Base-by-base conservation (phyloP, 2,888 invertebrate species). In the Molorchus minor region DNA sequence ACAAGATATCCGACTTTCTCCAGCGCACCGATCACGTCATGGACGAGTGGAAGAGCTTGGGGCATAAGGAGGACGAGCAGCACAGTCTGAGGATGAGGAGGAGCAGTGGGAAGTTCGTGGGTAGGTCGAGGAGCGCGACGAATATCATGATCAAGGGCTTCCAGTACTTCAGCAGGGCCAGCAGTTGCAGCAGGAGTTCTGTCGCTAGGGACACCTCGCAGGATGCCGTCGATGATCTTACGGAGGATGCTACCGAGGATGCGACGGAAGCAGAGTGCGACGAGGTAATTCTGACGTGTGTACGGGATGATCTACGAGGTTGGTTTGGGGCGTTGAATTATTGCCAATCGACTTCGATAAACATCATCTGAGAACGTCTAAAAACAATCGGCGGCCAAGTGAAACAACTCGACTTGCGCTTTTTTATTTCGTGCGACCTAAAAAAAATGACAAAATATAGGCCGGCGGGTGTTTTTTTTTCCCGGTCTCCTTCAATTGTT, bases 131-230 rank as follows among this genome's bases (percentile, higher is more conserved):
- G 63, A 92, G 92, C 65, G 89, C 91, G 0, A 90, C 91, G 19
- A 93, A 92, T 77, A 93, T 93, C 64, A 85, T 91, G 85, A 92
- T 92, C 54, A 91, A 90, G 77, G 92, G 92, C 0, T 92, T 90
- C 79, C 91, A 91, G 73, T 81, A 90, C 72, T 88, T 82, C 55
- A 86, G 86, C 71, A 82, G 86, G 72, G 85, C 86, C 1, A 85
- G 84, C 75, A 86, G 86, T 71, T 77, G 84, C 38, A 83, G 83
- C 68, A 72, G 79, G 55, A 79, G 79, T 57, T 78, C 79, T 13
- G 61, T 76, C n/a, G 81, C 82, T 4, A 79, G 86, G 60, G 87
- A 85, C 35, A 82, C 84, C 61, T 81, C 84, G 61, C 46, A 46
- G 3, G 67, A 62, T 76, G 88, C 88, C 0, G 41, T 41, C 3